Conservation (phyloP, 2,888 invertebrate genomes). For the Halocaridina rubra region DNA sequence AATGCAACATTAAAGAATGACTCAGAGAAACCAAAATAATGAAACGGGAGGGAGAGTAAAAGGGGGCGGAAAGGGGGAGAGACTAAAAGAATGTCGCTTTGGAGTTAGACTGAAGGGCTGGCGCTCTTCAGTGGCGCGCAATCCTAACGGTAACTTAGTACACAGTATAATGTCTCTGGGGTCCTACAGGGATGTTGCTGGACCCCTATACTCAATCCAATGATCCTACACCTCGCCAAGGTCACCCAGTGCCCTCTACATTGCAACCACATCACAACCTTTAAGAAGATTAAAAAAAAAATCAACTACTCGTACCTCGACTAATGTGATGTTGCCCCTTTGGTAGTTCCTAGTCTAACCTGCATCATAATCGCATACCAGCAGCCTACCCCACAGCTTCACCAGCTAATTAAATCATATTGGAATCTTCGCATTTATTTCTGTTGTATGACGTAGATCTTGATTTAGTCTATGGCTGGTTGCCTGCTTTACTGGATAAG, state of each 20-base stretch:
- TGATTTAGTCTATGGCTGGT: no score
- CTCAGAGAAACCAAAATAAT: not conserved
- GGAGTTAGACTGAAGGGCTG: not conserved
- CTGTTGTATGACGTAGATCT: no score
- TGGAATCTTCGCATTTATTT: no score
- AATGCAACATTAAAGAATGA: no score
- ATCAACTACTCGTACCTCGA: no score
- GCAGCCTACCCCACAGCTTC: not conserved
- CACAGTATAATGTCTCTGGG: not conserved
- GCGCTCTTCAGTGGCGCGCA: not conserved
- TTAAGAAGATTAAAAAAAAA: no score
- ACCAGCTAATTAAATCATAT: no score
- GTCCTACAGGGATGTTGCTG: no score
- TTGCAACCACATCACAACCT: not conserved
- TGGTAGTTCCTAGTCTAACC: no score
- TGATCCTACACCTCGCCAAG: not conserved
- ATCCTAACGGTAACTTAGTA: not conserved
- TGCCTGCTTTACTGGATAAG: no score
- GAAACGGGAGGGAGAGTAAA: not conserved
- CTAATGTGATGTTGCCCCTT: no score
- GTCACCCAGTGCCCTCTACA: slow-evolving; percentile 22
- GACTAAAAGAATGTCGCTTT: not conserved
- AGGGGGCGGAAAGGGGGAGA: not conserved
- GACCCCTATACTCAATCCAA: not conserved
- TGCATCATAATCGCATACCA: not conserved